phyloP scores from a whole-genome alignment of 92 coral and sea anemone species.

The Epizoanthus ramosus region DNA sequence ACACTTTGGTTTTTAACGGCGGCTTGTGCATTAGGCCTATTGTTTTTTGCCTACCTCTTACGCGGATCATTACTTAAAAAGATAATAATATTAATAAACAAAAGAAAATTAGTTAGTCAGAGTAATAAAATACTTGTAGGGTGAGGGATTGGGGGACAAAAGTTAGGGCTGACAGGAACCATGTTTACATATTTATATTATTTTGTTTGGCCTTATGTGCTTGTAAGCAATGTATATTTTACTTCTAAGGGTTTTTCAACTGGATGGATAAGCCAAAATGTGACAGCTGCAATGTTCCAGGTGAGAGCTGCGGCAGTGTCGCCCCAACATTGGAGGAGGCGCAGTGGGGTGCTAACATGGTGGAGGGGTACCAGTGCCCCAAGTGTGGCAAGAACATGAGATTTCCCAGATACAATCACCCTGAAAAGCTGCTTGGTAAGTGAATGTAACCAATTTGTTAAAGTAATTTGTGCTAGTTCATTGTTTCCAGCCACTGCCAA shows the following conservation, averaged over 20 bases:
- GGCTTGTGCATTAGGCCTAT: too few relatives aligned
- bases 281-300: constrained; percentile 58
- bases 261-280: constrained; percentile 84
- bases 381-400: constrained; percentile 70
- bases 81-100: too few relatives aligned
- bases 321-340: constrained; percentile 78
- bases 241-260: constrained; percentile 61
- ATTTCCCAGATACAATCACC: constrained; percentile 98
- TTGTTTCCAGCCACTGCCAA: background rate
- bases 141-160: too few relatives aligned
- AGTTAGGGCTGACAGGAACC: too few relatives aligned
- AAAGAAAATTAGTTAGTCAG: too few relatives aligned
- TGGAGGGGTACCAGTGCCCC: constrained; percentile 88
- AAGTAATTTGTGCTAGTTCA: background rate
- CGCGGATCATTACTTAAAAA: too few relatives aligned
- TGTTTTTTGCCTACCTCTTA: too few relatives aligned
- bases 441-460: background rate
- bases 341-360: constrained; percentile 76
- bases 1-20: too few relatives aligned
- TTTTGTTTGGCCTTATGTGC: too few relatives aligned
- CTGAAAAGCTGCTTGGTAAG: constrained; percentile 88
- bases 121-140: too few relatives aligned
- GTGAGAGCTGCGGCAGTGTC: constrained; percentile 46
- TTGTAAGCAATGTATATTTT: background rate
- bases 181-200: too few relatives aligned